Evolutionary conservation across 35 echinoderm and acorn worm species (phyloP), one percentile per base, ranked within the genome.

Genomic region (Diadema setosum): DNA sequence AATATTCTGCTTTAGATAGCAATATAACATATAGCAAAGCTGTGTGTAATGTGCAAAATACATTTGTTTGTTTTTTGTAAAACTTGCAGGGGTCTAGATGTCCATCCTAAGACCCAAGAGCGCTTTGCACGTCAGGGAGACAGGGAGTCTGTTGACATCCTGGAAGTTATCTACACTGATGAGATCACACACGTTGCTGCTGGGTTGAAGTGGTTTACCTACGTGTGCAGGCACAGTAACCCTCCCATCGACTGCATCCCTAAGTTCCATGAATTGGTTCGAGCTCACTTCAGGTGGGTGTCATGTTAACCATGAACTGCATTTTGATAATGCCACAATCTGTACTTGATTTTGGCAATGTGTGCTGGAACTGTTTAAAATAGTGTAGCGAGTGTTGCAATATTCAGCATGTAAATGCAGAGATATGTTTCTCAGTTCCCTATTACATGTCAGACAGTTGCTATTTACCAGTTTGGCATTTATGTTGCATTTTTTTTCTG

Each of bases 21-120:
- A 70, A 90, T 91, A 91, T 97, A 64, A 88, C 95, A 97, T 87
- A 91, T 93, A 84, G 95, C 95, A 70, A 90, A 91, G 95, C 93
- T 52, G 84, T 25, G 24, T 67, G 21, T 67, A 34, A 67, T 67
- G 11, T 55, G 49, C 12, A 12, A 16, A 55, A 16, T 1, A 55
- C 21, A 16, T 55, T 67, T 6, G 8, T 61, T 11, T 89, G 0
- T 11, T 31, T 41, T 42, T 74, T 43, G 8, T 63, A 24, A 67
- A 14, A 27, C 42, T 48, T 50, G 4, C 39, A 97, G 94, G 70
- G 94, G 94, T 20, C 83, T 97, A 57, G 94, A 97, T 83, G 94
- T 97, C 1, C 94, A 97, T 83, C 94, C 94, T 0, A 89, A 89
- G 33, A 97, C 90, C 4, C 94, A 86, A 45, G 86, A 91, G 45